phyloP scores from a whole-genome alignment of 1,140 invertebrate species.

The Pseudomyrmex pallidus region DNA sequence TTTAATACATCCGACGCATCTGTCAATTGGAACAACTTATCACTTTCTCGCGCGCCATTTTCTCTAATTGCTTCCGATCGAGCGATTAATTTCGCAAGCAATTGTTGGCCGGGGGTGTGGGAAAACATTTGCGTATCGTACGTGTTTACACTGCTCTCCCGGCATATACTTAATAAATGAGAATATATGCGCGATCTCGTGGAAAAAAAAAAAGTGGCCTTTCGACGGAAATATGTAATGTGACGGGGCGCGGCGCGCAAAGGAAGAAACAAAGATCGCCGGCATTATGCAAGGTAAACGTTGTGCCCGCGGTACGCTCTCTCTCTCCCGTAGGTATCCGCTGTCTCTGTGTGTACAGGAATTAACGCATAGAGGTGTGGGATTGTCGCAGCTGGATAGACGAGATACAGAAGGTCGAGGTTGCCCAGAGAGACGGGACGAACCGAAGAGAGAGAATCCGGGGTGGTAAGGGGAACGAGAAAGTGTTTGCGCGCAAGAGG shows the following conservation, averaged over 20 bases:
- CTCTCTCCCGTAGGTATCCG: constrained; percentile 68
- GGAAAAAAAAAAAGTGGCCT: constrained; percentile 40
- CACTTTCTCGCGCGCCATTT: neutral
- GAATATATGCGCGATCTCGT: constrained; percentile 1
- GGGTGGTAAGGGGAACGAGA: constrained; percentile 47
- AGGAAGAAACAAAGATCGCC: constrained; percentile 68
- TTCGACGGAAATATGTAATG: constrained; percentile 29
- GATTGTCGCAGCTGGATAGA: constrained; percentile 81
- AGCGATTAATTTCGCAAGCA: constrained; percentile 22
- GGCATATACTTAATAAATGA: constrained; percentile 38
- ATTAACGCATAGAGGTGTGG: constrained; percentile 82
- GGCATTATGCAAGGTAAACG: constrained; percentile 77
- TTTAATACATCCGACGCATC: neutral
- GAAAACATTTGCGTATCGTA: constrained; percentile 44
- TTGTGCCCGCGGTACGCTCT: constrained; percentile 63
- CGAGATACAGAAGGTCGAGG: constrained; percentile 77
- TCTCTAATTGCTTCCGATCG: neutral
- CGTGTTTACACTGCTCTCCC: constrained; percentile 38
- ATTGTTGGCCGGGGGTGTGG: constrained; percentile 3
- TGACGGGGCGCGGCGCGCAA: constrained; percentile 34
- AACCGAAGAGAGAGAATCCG: constrained; percentile 37
- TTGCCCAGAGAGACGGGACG: constrained; percentile 67
- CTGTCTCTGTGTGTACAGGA: constrained; percentile 78
- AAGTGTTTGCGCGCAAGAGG: constrained; percentile 30
- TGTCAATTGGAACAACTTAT: too few species aligned